Percentiles rank a stretch among this genome's conserved stretches.
These are phyloP conservation scores for Hyaena hyaena DNA, from an alignment of 2,113 vertebrate species.

Conservation along the genomic window DNA sequence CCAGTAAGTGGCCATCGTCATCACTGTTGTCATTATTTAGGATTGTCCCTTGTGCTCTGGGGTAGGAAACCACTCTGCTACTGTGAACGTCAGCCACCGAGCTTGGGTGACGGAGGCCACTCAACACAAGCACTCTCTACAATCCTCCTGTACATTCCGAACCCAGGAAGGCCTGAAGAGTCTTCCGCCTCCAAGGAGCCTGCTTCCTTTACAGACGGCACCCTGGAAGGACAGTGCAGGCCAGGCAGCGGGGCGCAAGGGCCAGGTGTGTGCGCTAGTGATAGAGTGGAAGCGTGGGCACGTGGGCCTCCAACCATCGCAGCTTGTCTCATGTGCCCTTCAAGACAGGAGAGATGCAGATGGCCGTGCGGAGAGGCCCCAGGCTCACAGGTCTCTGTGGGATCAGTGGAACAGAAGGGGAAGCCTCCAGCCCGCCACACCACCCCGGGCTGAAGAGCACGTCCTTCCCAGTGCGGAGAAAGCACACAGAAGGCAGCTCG, in stretches of 20 bases:
- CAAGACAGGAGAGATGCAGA: slow-evolving; percentile 45
- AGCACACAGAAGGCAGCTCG: slow-evolving; percentile 57
- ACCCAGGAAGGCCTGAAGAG: neutral
- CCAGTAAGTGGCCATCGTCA: neutral
- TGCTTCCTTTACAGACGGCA: neutral
- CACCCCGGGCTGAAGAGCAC: slow-evolving; percentile 20
- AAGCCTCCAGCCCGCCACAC: slow-evolving; percentile 20
- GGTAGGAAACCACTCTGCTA: neutral
- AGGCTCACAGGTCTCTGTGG: neutral
- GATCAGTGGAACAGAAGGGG: neutral
- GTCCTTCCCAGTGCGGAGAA: slow-evolving; percentile 4
- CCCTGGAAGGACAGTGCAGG: neutral
- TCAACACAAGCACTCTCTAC: neutral
- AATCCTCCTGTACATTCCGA: neutral
- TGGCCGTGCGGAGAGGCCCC: slow-evolving; percentile 7
- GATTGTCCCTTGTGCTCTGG: neutral
- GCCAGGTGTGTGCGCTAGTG: neutral
- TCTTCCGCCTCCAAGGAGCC: neutral
- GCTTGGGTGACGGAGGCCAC: neutral
- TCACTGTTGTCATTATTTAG: neutral
- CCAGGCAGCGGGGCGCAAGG: neutral
- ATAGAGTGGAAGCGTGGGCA: neutral
- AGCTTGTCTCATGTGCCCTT: neutral
- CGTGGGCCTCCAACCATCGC: neutral
- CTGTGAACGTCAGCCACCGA: neutral